These are phyloP conservation scores for Pelecanus crispus DNA, from an alignment of 2,113 vertebrate species.

Conservation along the genomic window DNA sequence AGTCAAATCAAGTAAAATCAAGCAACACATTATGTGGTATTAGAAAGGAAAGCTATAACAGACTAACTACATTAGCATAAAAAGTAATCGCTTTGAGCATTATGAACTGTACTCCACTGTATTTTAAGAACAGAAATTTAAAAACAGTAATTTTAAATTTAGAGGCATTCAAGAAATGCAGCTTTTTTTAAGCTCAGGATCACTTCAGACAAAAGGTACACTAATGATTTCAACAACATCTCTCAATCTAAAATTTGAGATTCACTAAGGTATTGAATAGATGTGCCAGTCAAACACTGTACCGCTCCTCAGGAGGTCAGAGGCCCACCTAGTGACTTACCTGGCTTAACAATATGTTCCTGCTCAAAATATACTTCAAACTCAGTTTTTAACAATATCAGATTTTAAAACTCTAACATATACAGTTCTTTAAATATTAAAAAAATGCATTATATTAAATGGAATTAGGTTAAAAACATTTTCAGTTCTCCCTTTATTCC, in stretches of 20 bases:
- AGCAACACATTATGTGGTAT: background rate
- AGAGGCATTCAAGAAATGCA: background rate
- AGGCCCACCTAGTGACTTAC: background rate
- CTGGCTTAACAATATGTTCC: background rate
- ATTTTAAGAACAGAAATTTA: background rate
- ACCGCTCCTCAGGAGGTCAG: background rate
- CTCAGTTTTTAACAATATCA: background rate
- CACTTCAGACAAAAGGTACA: background rate
- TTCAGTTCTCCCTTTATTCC: background rate
- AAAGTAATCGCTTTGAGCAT: background rate
- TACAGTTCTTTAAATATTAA: background rate
- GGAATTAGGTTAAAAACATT: background rate
- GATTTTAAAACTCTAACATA: background rate
- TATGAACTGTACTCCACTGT: background rate
- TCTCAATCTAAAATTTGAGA: background rate
- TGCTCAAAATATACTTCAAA: background rate
- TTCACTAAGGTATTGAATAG: background rate
- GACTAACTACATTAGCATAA: background rate
- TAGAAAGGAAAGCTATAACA: background rate
- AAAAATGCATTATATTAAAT: background rate
- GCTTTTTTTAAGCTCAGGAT: background rate
- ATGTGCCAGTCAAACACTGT: background rate
- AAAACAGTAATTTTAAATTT: background rate
- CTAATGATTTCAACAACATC: background rate
- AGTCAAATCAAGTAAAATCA: background rate